Percentiles rank a stretch among this genome's conserved stretches.
phyloP scores from a whole-genome alignment of 2,797 vertebrate genomes.

The Danio jaintianensis region DNA sequence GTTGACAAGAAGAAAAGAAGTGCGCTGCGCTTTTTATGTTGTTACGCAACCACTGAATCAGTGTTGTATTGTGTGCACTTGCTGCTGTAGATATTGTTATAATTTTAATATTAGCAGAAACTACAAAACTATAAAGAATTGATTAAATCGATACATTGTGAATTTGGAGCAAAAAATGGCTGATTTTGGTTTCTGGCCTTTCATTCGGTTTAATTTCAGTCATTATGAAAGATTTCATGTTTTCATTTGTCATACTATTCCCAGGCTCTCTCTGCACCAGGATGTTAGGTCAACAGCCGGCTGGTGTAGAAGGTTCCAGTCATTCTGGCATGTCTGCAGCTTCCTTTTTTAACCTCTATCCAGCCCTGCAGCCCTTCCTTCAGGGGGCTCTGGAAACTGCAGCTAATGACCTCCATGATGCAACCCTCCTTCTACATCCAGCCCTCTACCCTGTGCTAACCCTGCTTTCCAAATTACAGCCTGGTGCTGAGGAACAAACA shows the following conservation, averaged over 20 bases:
- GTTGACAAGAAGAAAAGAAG: no score
- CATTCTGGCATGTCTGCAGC: constrained; percentile 80
- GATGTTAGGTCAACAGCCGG: constrained; percentile 84
- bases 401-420: constrained; percentile 65
- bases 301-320: constrained; percentile 66
- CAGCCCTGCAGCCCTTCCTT: constrained; percentile 80
- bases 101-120: no score
- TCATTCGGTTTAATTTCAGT: background rate
- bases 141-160: no score
- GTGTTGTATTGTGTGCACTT: no score
- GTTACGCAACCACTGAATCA: no score
- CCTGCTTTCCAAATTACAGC: constrained; percentile 87
- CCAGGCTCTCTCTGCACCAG: constrained; percentile 85
- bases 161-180: no score
- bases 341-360: constrained; percentile 85
- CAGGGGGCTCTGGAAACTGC: constrained; percentile 76
- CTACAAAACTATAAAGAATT: no score
- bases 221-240: background rate
- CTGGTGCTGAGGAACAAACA: constrained; percentile 74
- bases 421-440: constrained; percentile 75
- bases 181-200: no score
- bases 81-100: no score
- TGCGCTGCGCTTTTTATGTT: no score
- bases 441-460: constrained; percentile 87
- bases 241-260: background rate